These are phyloP conservation scores for Drosophila lacteicornis DNA, from an alignment of 1,140 invertebrate species.

Conservation along the genomic window DNA sequence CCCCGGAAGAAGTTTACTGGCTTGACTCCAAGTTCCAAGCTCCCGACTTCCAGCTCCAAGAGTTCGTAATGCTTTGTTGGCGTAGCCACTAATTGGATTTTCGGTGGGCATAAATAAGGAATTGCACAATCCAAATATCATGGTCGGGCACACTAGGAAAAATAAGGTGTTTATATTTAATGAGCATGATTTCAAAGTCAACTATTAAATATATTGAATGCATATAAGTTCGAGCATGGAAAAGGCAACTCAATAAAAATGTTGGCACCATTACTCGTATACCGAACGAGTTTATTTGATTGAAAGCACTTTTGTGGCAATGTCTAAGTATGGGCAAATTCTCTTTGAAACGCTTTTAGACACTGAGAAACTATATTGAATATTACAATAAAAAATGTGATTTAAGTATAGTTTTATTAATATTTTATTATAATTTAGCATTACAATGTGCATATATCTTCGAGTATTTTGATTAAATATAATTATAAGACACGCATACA, in stretches of 20 bases:
- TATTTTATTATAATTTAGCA: background rate
- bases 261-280: background rate
- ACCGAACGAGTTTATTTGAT: background rate
- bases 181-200: background rate
- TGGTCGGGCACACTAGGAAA: conserved; percentile 3
- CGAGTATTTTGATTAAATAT: no score
- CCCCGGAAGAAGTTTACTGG: conserved; percentile 39
- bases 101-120: conserved; percentile 21
- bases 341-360: background rate
- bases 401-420: background rate
- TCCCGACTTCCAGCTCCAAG: background rate
- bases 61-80: conserved; percentile 41
- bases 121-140: conserved; percentile 22
- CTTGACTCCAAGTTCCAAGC: conserved; percentile 19
- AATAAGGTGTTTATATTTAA: background rate
- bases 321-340: background rate
- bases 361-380: background rate
- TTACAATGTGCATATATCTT: no score
- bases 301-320: conserved; percentile 3
- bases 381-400: background rate
- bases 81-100: conserved; percentile 42
- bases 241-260: conserved; percentile 2
- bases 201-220: background rate
- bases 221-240: background rate
- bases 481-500: no score